Evolutionary conservation across 2,113 vertebrate genomes (phyloP).

Genomic region (Bubo bubo): DNA sequence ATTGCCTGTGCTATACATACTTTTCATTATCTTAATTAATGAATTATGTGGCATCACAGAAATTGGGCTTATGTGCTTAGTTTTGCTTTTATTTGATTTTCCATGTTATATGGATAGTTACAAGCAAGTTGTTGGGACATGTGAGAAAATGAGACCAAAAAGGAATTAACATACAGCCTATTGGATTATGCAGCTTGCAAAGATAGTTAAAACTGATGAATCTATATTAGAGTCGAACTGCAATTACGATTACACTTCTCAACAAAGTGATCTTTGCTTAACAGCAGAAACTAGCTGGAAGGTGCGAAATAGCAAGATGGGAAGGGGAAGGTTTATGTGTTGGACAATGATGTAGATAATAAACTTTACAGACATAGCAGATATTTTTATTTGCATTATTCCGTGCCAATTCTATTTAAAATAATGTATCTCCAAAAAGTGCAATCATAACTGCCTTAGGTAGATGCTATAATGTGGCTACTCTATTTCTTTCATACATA

Average conservation of each 20-base stretch:
- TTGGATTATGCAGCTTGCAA: not conserved
- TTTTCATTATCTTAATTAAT: not conserved
- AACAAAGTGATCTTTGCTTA: not conserved
- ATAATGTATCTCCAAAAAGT: not conserved
- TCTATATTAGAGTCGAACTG: not conserved
- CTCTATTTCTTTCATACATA: not conserved
- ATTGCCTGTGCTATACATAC: not conserved
- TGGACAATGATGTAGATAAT: not conserved
- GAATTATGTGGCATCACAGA: not conserved
- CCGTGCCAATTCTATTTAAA: not conserved
- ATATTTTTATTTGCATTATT: not conserved
- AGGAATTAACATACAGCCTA: not conserved
- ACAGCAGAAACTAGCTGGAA: not conserved
- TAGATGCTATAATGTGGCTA: not conserved
- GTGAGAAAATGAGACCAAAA: not conserved
- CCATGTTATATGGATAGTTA: not conserved
- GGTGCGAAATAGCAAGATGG: not conserved
- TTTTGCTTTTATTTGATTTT: not conserved
- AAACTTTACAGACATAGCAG: not conserved
- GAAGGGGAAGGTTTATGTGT: not conserved
- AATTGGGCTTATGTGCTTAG: fast-evolving
- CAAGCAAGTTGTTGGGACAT: not conserved
- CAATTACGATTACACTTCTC: not conserved
- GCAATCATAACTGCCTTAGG: not conserved
- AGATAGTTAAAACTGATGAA: not conserved